These are phyloP conservation scores for Poecilia latipinna DNA, from an alignment of 2,113 vertebrate genomes.

Conservation along the genomic window DNA sequence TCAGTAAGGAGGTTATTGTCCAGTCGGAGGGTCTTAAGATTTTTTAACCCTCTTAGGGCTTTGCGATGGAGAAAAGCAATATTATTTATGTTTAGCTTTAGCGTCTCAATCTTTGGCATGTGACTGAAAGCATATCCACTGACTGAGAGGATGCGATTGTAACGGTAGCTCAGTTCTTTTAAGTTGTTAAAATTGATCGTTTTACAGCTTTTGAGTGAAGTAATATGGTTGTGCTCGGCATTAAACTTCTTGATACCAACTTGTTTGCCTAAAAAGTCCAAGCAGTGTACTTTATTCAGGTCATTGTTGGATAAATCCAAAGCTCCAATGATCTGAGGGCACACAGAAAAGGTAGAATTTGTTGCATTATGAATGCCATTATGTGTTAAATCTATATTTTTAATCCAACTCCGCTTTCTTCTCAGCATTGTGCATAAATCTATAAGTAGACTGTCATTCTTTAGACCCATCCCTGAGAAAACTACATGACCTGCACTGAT, in stretches of 20 bases:
- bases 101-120: constrained; percentile 60
- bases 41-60: constrained; percentile 73
- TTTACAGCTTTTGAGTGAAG: constrained; percentile 38
- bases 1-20: constrained; percentile 87
- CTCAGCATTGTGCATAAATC: constrained; percentile 66
- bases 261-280: constrained; percentile 30
- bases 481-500: constrained; percentile 68
- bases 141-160: constrained; percentile 81
- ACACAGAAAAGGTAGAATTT: not conserved
- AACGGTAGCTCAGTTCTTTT: constrained; percentile 75
- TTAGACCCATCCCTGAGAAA: constrained; percentile 76
- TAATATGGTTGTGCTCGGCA: constrained; percentile 81
- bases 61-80: constrained; percentile 72
- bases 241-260: constrained; percentile 35
- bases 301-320: constrained; percentile 80
- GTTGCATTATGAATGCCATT: constrained; percentile 44
- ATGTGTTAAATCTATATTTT: constrained; percentile 38
- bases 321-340: constrained; percentile 55
- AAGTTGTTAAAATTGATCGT: not conserved
- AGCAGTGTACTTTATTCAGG: constrained; percentile 45
- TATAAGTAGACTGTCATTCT: not conserved
- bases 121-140: constrained; percentile 63
- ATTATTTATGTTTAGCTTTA: constrained; percentile 84
- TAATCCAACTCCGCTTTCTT: constrained; percentile 30
- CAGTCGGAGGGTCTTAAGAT: constrained; percentile 79